These are phyloP conservation scores for Phrynocephalus vlangalii DNA, from an alignment of 2,797 vertebrate genomes.

Conservation along the genomic window DNA sequence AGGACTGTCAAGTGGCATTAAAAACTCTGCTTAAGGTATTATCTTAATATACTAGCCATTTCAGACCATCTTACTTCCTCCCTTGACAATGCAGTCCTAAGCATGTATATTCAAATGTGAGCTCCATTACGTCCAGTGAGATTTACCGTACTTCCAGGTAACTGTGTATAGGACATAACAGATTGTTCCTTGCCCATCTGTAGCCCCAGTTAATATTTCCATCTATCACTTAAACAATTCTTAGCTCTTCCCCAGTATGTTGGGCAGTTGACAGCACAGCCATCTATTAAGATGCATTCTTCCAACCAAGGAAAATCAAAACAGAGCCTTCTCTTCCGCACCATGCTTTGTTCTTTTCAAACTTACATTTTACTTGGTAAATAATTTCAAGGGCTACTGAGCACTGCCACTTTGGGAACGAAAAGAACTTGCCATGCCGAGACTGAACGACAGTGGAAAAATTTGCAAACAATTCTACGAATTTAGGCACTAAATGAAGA, in stretches of 20 bases:
- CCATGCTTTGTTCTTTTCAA: slow-evolving; percentile 63
- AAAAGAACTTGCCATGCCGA: slow-evolving; percentile 64
- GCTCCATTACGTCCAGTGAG: background rate
- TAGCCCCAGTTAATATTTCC: slow-evolving; percentile 65
- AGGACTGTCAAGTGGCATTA: too few species aligned
- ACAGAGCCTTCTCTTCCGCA: slow-evolving; percentile 41
- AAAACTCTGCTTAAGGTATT: background rate
- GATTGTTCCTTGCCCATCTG: slow-evolving; percentile 59
- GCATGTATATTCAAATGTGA: background rate
- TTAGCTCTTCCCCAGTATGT: slow-evolving; percentile 61
- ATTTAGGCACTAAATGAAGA: slow-evolving; percentile 61
- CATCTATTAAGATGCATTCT: slow-evolving; percentile 68
- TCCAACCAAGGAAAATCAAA: slow-evolving; percentile 65
- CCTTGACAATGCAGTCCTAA: background rate
- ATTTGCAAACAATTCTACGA: slow-evolving; percentile 63
- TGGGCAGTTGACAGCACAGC: slow-evolving; percentile 63
- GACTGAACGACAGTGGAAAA: slow-evolving; percentile 66
- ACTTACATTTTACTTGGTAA: slow-evolving; percentile 70
- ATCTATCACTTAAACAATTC: slow-evolving; percentile 56
- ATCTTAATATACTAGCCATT: slow-evolving; percentile 16
- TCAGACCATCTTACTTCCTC: slow-evolving; percentile 48
- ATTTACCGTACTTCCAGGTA: background rate
- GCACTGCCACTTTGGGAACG: slow-evolving; percentile 65
- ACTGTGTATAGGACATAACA: background rate
- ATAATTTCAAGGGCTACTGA: slow-evolving; percentile 78